Conservation (phyloP, 2,888 invertebrate species). For the Rotaria socialis region DNA sequence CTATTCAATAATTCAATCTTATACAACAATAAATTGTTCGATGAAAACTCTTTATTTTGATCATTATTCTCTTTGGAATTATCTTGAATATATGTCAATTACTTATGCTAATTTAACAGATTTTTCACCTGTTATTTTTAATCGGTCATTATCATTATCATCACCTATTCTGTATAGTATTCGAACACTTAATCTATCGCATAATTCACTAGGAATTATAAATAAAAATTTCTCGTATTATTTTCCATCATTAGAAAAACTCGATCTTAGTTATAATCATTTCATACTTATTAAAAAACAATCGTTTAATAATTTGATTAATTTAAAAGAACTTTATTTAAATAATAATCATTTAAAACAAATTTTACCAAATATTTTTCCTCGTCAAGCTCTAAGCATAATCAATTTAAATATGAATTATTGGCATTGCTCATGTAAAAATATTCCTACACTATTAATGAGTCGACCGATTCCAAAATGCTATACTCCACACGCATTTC, state of each 20-base stretch:
- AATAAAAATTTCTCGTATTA: slow-evolving; percentile 10
- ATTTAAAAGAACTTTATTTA: slow-evolving; percentile 36
- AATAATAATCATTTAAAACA: slow-evolving; percentile 36
- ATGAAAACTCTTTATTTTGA: slow-evolving; percentile 8
- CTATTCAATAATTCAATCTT: background rate
- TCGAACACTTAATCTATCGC: slow-evolving; percentile 20
- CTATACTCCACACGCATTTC: background rate
- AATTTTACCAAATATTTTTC: slow-evolving; percentile 2
- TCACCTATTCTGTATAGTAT: slow-evolving; percentile 6
- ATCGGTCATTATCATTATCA: background rate
- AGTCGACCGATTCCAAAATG: background rate
- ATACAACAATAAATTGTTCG: slow-evolving; percentile 6
- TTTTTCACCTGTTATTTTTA: background rate
- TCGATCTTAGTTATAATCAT: slow-evolving; percentile 34
- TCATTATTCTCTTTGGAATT: slow-evolving; percentile 12
- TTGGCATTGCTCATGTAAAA: slow-evolving; percentile 32
- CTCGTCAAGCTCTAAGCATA: background rate
- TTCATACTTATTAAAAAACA: background rate
- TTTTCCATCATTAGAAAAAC: slow-evolving; percentile 22
- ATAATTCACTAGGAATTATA: background rate
- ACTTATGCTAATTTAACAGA: background rate
- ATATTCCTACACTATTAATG: background rate
- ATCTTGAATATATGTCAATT: background rate
- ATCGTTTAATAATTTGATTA: background rate
- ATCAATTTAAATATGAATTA: slow-evolving; percentile 6